Evolutionary conservation across 2,888 invertebrate species (phyloP).

Genomic region (Blastobasis lacticolella): DNA sequence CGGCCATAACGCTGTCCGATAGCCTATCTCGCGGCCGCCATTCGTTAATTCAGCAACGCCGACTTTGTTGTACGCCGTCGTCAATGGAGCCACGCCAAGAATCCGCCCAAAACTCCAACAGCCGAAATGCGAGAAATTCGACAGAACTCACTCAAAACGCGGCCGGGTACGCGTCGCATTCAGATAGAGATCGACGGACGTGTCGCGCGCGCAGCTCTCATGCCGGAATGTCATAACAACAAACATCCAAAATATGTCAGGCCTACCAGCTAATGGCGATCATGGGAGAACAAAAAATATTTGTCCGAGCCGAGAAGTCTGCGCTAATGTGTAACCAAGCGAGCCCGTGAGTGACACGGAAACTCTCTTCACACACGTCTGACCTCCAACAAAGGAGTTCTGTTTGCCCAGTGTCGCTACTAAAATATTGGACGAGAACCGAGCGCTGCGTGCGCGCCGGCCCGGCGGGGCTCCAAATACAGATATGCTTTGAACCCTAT

Average conservation of each 20-base stretch:
- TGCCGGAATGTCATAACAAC: slow-evolving; percentile 36
- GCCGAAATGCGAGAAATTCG: slow-evolving; percentile 18
- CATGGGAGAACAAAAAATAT: slow-evolving; percentile 68
- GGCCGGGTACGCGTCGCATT: slow-evolving; percentile 1
- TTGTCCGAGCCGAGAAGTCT: slow-evolving; percentile 44
- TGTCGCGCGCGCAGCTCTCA: slow-evolving; percentile 17
- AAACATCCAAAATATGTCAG: slow-evolving; percentile 46
- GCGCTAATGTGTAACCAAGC: slow-evolving; percentile 66
- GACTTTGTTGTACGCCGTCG: slow-evolving; percentile 10
- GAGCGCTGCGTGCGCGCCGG: background rate
- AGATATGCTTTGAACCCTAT: background rate
- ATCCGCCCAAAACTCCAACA: slow-evolving; percentile 17
- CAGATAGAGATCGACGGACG: slow-evolving; percentile 16
- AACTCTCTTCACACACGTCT: slow-evolving; percentile 70
- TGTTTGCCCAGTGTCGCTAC: slow-evolving; percentile 68
- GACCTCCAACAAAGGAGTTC: slow-evolving; percentile 69
- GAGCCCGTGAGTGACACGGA: slow-evolving; percentile 60
- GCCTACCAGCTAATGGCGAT: slow-evolving; percentile 50
- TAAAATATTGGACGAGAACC: slow-evolving; percentile 53
- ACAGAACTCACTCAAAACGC: slow-evolving; percentile 11
- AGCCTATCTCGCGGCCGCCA: slow-evolving; percentile 38
- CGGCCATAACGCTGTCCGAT: slow-evolving; percentile 43
- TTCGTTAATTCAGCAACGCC: slow-evolving; percentile 28
- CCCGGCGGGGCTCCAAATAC: slow-evolving; percentile 4
- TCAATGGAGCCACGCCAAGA: slow-evolving; percentile 8